Conservation (phyloP, 2,888 invertebrate genomes). For the Drosophila macrospina region DNA sequence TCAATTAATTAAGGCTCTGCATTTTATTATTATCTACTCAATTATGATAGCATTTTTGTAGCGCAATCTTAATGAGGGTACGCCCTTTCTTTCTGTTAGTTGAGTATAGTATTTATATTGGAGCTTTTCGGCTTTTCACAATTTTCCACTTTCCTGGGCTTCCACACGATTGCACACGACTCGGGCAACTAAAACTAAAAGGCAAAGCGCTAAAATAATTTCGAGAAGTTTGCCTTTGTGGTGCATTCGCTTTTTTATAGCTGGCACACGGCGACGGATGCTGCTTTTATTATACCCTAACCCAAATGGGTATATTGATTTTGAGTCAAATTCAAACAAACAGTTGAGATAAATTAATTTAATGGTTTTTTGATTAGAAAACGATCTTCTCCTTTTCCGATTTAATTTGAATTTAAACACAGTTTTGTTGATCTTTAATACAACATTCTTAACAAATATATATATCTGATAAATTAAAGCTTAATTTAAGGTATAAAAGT, state of each 20-base stretch:
- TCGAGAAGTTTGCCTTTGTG: slow-evolving; percentile 76
- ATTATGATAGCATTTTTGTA: slow-evolving; percentile 23
- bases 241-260: slow-evolving; percentile 63
- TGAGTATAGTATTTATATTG: background rate
- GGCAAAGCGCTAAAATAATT: slow-evolving; percentile 63
- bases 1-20: background rate
- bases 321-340: too few species aligned
- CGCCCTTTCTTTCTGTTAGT: background rate
- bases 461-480: too few species aligned
- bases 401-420: too few species aligned
- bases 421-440: too few species aligned
- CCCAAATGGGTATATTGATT: slow-evolving; percentile 21
- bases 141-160: slow-evolving; percentile 47
- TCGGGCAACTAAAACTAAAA: slow-evolving; percentile 65
- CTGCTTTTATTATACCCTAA: slow-evolving; percentile 6
- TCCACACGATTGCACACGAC: slow-evolving; percentile 75
- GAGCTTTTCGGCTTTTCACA: slow-evolving; percentile 36
- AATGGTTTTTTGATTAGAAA: too few species aligned
- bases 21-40: background rate
- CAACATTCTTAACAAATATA: too few species aligned
- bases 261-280: slow-evolving; percentile 35
- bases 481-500: background rate
- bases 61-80: slow-evolving; percentile 15
- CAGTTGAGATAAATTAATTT: too few species aligned
- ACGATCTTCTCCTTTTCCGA: too few species aligned